Percentiles rank a stretch among this genome's conserved stretches.
phyloP scores from a whole-genome alignment of 2,888 invertebrate species.

The Diachrysia chrysitis region DNA sequence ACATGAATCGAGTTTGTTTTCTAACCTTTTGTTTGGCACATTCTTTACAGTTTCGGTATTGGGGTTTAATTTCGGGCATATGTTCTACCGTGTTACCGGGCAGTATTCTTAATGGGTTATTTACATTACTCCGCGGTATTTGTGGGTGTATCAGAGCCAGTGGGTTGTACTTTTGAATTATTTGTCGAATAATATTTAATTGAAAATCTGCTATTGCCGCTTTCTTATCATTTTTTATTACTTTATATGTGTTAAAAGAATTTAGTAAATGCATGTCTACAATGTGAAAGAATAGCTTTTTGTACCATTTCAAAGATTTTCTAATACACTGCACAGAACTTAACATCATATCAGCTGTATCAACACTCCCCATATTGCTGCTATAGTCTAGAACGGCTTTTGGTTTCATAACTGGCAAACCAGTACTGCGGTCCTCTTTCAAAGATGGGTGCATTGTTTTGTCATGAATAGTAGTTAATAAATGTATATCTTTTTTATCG shows the following conservation, averaged over 20 bases:
- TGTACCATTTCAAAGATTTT: slow-evolving; percentile 3
- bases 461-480: background rate
- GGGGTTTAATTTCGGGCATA: background rate
- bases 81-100: slow-evolving; percentile 2
- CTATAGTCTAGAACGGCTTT: background rate
- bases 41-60: slow-evolving; percentile 1
- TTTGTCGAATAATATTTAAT: background rate
- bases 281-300: background rate
- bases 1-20: slow-evolving; percentile 2
- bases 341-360: background rate
- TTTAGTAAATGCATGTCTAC: slow-evolving; percentile 7
- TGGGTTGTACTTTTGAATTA: background rate
- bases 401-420: slow-evolving; percentile 2
- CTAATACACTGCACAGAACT: background rate
- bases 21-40: slow-evolving; percentile 2
- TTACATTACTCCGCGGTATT: background rate
- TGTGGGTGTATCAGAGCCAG: background rate
- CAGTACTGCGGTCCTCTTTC: slow-evolving; percentile 5
- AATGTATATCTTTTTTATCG: slow-evolving; percentile 5
- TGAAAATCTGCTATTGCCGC: background rate
- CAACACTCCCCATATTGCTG: background rate
- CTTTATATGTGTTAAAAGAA: slow-evolving; percentile 4
- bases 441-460: background rate
- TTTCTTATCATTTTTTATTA: background rate
- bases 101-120: slow-evolving; percentile 2